phyloP scores from a whole-genome alignment of 2,113 vertebrate species.

The Zosterops lateralis region DNA sequence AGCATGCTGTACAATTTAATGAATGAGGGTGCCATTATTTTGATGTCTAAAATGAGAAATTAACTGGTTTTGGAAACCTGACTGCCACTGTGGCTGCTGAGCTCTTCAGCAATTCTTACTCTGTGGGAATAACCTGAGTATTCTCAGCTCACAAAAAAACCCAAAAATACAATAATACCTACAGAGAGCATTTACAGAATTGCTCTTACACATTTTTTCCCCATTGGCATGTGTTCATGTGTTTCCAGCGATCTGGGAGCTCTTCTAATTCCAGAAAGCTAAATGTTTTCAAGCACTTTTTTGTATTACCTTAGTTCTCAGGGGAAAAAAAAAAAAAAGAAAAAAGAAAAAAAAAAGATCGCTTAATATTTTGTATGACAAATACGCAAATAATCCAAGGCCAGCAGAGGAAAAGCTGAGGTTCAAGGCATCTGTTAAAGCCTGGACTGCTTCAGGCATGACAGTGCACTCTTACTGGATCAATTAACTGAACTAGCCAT shows the following conservation, averaged over 20 bases:
- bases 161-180: not conserved
- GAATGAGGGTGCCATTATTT: not conserved
- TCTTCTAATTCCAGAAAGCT: not conserved
- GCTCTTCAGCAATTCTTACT: not conserved
- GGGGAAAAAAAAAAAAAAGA: not conserved
- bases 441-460: slow-evolving; percentile 27
- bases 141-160: not conserved
- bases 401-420: not conserved
- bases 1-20: not conserved
- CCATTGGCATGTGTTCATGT: not conserved
- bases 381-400: slow-evolving; percentile 1
- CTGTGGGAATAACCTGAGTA: not conserved
- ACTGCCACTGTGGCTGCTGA: not conserved
- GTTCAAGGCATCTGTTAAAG: not conserved
- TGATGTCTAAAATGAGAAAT: not conserved
- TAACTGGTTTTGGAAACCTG: not conserved
- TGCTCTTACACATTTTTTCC: rapidly evolving
- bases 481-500: slow-evolving; percentile 46
- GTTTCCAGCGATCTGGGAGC: not conserved
- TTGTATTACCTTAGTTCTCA: not conserved
- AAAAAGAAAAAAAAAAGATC: too few species aligned
- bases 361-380: not conserved
- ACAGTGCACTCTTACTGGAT: not conserved
- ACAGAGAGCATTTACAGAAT: not conserved
- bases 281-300: not conserved